Conservation (phyloP, 2,888 invertebrate species). For the Punctoribates punctum region DNA sequence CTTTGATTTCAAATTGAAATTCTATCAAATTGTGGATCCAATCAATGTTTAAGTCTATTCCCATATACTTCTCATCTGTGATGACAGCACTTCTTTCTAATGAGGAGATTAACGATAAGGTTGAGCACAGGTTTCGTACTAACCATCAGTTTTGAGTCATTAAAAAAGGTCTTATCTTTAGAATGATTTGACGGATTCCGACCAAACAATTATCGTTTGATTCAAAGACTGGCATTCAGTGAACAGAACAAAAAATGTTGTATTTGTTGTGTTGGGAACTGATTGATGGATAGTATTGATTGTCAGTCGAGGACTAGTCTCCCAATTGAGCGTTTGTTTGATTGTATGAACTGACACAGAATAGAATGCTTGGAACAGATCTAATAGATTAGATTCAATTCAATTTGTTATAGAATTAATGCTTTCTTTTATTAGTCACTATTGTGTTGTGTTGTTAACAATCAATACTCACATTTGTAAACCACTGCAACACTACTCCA, state of each 20-base stretch:
- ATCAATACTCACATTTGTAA: constrained; percentile 25
- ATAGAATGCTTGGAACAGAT: constrained; percentile 9
- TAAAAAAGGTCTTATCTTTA: background rate
- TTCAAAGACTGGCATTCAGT: background rate
- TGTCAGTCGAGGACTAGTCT: constrained; percentile 27
- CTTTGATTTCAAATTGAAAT: too few species aligned
- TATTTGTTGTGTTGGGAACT: background rate
- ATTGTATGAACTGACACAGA: constrained; percentile 20
- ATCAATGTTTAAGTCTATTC: background rate
- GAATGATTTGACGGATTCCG: background rate
- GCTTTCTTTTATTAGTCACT: constrained; percentile 32
- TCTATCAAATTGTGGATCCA: too few species aligned
- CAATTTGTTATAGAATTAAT: constrained; percentile 32
- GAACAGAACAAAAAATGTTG: background rate
- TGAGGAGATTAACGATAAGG: background rate
- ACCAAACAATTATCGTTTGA: constrained; percentile 13
- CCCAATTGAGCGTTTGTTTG: constrained; percentile 17
- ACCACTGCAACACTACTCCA: background rate
- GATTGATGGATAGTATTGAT: constrained; percentile 31
- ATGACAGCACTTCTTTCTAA: constrained; percentile 8
- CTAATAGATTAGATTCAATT: constrained; percentile 30
- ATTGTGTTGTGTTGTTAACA: constrained; percentile 15
- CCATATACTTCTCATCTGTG: background rate
- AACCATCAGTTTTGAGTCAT: background rate
- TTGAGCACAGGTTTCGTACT: background rate